These are phyloP conservation scores for Actinopyga echinites DNA, from an alignment of 53 echinoderm and acorn worm genomes.

Conservation along the genomic window DNA sequence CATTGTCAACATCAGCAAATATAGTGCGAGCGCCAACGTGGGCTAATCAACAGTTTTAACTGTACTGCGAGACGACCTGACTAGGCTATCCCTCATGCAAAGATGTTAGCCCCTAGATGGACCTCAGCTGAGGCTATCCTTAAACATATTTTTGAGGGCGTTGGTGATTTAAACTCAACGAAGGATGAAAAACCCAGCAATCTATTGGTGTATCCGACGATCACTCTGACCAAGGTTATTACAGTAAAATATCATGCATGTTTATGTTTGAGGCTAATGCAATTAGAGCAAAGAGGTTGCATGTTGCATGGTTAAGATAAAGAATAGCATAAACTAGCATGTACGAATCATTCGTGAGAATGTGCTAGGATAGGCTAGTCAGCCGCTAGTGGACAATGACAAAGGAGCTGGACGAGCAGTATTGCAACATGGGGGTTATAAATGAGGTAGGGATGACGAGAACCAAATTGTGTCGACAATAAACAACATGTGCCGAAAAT, in stretches of 20 bases:
- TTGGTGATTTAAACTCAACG: not conserved
- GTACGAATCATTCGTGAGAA: not conserved
- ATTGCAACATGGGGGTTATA: not conserved
- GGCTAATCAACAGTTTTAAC: not conserved
- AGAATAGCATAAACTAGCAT: not conserved
- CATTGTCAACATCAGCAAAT: too few species aligned
- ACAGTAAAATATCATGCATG: not conserved
- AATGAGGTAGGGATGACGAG: not conserved
- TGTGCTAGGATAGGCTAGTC: not conserved
- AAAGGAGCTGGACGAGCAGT: not conserved
- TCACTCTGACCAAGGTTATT: not conserved
- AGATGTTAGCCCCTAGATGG: not conserved
- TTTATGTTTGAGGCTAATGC: not conserved
- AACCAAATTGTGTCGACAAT: not conserved
- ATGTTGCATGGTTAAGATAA: not conserved
- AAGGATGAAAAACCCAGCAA: not conserved
- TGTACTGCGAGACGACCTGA: not conserved
- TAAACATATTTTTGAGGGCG: not conserved
- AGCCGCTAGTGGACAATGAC: not conserved
- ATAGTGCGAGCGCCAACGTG: too few species aligned
- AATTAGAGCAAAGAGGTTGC: not conserved
- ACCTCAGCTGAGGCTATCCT: not conserved
- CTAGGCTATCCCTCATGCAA: not conserved
- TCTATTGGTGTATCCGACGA: not conserved
- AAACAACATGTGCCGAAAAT: not conserved